phyloP scores from a whole-genome alignment of 2,797 vertebrate genomes.

The Phalanger gymnotis region DNA sequence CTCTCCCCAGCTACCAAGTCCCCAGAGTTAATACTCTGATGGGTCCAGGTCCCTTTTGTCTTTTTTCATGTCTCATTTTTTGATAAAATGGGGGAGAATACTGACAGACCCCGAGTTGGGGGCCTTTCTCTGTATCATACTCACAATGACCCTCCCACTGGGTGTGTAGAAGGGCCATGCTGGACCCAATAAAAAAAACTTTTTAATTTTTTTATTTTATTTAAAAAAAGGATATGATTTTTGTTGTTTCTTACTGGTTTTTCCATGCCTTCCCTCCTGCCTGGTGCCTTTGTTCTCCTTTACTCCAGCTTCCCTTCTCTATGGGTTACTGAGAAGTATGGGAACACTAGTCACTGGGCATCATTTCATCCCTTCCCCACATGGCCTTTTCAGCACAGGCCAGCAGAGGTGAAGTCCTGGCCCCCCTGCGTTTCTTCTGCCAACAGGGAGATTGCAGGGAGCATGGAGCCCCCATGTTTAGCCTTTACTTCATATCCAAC shows the following conservation, averaged over 20 bases:
- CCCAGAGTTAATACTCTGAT: not conserved
- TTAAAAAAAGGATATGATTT: constrained; percentile 75
- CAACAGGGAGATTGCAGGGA: not conserved
- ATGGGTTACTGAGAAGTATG: not conserved
- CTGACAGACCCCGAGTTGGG: constrained; percentile 44
- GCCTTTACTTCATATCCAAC: not conserved
- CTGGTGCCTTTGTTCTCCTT: constrained; percentile 14
- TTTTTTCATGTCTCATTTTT: constrained; percentile 60
- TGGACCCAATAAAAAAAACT: constrained; percentile 83
- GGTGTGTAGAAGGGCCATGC: constrained; percentile 76
- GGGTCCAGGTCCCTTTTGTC: not conserved
- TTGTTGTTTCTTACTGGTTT: constrained; percentile 69
- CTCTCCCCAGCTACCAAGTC: not conserved
- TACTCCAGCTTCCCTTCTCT: not conserved
- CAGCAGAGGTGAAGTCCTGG: not conserved
- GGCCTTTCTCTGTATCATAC: constrained; percentile 39
- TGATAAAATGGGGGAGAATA: constrained; percentile 67
- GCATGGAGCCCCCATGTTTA: not conserved
- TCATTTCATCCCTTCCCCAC: not conserved
- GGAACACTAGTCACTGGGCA: not conserved
- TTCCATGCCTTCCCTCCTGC: constrained; percentile 1
- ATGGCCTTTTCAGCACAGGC: not conserved
- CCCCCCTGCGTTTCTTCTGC: not conserved
- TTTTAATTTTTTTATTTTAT: constrained; percentile 85
- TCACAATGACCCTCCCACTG: constrained; percentile 31